These are phyloP conservation scores for Ochotona curzoniae DNA, from an alignment of 2,113 vertebrate species.

Conservation along the genomic window DNA sequence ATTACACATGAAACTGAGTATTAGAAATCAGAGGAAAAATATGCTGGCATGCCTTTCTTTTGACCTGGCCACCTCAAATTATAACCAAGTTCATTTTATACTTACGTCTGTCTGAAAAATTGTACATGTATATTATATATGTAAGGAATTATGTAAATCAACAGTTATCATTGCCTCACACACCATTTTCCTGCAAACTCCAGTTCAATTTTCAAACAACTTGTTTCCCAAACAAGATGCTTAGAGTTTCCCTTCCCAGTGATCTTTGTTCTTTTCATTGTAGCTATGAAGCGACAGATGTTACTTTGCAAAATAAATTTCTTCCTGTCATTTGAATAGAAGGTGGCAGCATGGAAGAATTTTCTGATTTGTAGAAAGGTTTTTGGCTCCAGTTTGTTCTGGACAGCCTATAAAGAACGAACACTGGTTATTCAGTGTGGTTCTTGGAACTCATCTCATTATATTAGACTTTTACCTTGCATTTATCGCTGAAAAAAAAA, in stretches of 20 bases:
- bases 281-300: not conserved
- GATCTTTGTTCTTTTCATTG: not conserved
- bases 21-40: slow-evolving; percentile 54
- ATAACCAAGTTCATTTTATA: slow-evolving; percentile 59
- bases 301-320: not conserved
- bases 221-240: slow-evolving; percentile 23
- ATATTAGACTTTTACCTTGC: not conserved
- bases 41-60: slow-evolving; percentile 60
- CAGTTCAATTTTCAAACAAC: slow-evolving; percentile 27
- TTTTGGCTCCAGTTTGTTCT: slow-evolving; percentile 21
- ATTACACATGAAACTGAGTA: slow-evolving; percentile 83
- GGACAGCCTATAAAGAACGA: not conserved
- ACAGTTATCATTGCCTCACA: not conserved
- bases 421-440: not conserved
- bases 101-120: slow-evolving; percentile 8
- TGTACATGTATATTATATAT: not conserved
- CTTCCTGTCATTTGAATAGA: not conserved
- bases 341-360: not conserved
- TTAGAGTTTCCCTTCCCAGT: not conserved
- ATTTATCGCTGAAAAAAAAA: slow-evolving; percentile 38
- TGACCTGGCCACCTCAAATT: slow-evolving; percentile 67
- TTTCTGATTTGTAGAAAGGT: not conserved
- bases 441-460: slow-evolving; percentile 17
- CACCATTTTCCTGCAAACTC: slow-evolving; percentile 46
- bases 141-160: slow-evolving; percentile 52